Conservation (phyloP, 2,113 vertebrate species). For the Lasiurus cinereus region DNA sequence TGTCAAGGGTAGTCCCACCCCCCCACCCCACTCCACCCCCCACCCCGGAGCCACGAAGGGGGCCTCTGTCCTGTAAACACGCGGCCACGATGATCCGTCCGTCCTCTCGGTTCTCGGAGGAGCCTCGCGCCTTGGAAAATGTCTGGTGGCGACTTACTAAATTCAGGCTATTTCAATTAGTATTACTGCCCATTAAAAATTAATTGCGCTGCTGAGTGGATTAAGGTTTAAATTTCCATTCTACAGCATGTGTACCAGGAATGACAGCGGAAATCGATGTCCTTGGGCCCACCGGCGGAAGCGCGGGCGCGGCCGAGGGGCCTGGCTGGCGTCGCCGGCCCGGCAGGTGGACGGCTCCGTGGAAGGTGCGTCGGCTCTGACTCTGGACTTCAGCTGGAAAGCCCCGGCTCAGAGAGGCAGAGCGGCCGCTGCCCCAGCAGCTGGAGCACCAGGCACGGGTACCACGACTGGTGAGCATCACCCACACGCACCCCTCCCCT, state of each 20-base stretch:
- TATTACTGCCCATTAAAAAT: slow-evolving; percentile 99
- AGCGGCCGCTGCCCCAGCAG: slow-evolving; percentile 66
- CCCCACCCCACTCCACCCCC: too few relatives aligned
- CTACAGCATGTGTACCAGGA: slow-evolving; percentile 88
- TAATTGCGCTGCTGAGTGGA: slow-evolving; percentile 95
- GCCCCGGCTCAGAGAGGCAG: slow-evolving; percentile 60
- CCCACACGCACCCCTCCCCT: slow-evolving; percentile 5
- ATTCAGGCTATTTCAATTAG: slow-evolving; percentile 96
- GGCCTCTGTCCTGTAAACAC: slow-evolving; percentile 85
- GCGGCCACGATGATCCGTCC: slow-evolving; percentile 91
- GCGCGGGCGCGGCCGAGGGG: slow-evolving; percentile 77
- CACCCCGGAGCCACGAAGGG: slow-evolving; percentile 70
- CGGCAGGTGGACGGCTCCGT: slow-evolving; percentile 84
- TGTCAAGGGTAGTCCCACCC: slow-evolving; percentile 76
- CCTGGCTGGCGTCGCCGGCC: slow-evolving; percentile 81
- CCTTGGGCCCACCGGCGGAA: slow-evolving; percentile 86
- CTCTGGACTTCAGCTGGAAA: slow-evolving; percentile 79
- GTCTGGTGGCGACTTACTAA: slow-evolving; percentile 93
- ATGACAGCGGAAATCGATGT: slow-evolving; percentile 93
- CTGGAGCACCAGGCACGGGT: slow-evolving; percentile 65
- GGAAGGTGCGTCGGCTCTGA: slow-evolving; percentile 85
- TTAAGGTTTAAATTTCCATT: slow-evolving; percentile 96
- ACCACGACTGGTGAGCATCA: slow-evolving; percentile 67
- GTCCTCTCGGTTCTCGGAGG: slow-evolving; percentile 93
- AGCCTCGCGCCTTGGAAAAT: slow-evolving; percentile 93